Evolutionary conservation across 2,113 vertebrate genomes (phyloP).

Genomic region (Lanius ludovicianus): DNA sequence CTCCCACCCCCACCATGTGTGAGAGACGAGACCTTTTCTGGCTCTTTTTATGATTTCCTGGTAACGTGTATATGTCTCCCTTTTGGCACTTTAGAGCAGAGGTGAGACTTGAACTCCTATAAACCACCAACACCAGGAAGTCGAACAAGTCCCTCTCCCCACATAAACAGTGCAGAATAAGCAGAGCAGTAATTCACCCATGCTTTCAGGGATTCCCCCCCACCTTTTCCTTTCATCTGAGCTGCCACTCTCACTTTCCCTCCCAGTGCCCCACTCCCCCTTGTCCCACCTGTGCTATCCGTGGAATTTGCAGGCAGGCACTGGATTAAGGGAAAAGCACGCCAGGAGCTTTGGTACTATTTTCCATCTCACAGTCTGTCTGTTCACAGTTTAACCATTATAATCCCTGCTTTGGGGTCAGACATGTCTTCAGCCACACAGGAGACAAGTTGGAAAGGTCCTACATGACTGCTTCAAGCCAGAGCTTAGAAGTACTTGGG

Average conservation of each 20-base stretch:
- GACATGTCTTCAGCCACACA: not conserved
- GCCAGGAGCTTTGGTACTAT: not conserved
- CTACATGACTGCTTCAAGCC: not conserved
- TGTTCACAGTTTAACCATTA: not conserved
- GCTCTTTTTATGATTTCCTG: not conserved
- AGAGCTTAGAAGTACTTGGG: not conserved
- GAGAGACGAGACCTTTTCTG: not conserved
- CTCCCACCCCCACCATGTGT: not conserved
- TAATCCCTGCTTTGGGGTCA: not conserved
- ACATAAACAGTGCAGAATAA: not conserved
- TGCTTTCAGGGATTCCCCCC: not conserved
- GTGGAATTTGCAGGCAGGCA: slow-evolving; percentile 4
- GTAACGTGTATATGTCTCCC: not conserved
- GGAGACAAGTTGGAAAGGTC: not conserved
- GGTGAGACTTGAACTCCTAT: slow-evolving; percentile 3
- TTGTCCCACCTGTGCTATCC: slow-evolving; percentile 27
- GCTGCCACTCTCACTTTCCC: not conserved
- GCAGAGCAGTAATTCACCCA: not conserved
- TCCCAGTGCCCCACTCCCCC: not conserved
- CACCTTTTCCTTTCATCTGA: not conserved
- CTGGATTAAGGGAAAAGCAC: slow-evolving; percentile 1
- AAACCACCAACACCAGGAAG: slow-evolving; percentile 9
- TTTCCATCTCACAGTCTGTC: not conserved
- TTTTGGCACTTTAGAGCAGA: slow-evolving; percentile 7
- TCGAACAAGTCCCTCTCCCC: not conserved